Base-by-base conservation (phyloP, 2,113 vertebrate species). In the Carassius gibelio region DNA sequence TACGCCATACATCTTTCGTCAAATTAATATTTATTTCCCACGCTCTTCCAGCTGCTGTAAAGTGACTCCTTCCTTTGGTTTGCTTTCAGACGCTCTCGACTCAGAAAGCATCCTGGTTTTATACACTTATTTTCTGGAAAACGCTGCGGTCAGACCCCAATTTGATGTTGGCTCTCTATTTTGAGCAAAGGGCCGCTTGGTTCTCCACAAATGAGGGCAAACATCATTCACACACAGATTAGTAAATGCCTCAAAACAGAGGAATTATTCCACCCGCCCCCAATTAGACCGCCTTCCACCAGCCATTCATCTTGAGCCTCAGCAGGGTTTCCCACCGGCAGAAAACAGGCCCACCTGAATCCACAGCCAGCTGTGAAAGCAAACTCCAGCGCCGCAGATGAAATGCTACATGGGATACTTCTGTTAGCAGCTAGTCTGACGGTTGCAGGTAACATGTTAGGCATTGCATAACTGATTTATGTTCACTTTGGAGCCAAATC, bases 331-430 rank as follows among this genome's bases (percentile, higher is more conserved):
- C 85, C 85, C 79, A 52, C 57, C 79, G 36, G 77, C 80, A 89
- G 80, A 66, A 84, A 42, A 59, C 45, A n/a, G 82, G 78, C 69
- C 87, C 87, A 88, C 85, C 87, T 88, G 85, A 50, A 72, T 52
- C 83, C 50, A 1, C 45, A 45, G 61, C 85, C 89, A 90, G 87
- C 89, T 90, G 89, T 87, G 69, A 88, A 87, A 85, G 84, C 87
- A 90, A 87, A 87, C 62, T 36, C 72, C 36, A 57, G n/a, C 23
- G 5, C 78, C 34, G 50, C 23, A 59, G 50, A 38, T 59, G 15
- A 59, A 82, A 59, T 5, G 21, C 21, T 82, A 26, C 62, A 64
- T 30, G 61, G 23, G 23, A 14, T 8, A 30, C 15, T 69, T 36
- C 15, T 8, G 23, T 36, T 36, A 15, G 21, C 34, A 17, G 14